Conservation (phyloP, 2,113 vertebrate species). For the Ifrita kowaldi region DNA sequence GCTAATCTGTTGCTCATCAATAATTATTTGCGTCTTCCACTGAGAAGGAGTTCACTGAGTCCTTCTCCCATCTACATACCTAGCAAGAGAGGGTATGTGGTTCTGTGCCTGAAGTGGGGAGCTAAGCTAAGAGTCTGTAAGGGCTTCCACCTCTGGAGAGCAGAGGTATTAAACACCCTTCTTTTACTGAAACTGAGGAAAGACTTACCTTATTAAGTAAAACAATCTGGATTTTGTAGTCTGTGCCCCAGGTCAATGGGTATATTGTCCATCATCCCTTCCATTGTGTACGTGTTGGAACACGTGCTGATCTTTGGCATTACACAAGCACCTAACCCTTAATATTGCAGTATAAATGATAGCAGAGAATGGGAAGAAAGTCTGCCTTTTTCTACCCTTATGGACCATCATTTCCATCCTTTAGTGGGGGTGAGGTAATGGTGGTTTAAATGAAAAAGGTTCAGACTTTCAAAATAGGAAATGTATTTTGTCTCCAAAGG, state of each 20-base stretch:
- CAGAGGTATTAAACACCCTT: background rate
- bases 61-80: accelerated
- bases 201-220: background rate
- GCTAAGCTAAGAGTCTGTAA: background rate
- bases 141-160: background rate
- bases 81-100: background rate
- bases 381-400: background rate
- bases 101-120: background rate
- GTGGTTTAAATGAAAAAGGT: background rate
- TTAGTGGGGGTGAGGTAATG: background rate
- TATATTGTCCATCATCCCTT: background rate
- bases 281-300: background rate
- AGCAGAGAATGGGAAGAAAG: background rate
- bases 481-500: background rate
- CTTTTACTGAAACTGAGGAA: background rate
- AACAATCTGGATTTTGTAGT: background rate
- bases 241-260: background rate
- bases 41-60: background rate
- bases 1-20: background rate
- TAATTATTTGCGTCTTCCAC: background rate
- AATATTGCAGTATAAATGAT: background rate
- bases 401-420: background rate
- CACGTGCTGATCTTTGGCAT: background rate
- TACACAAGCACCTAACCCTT: background rate
- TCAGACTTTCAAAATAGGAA: background rate